Evolutionary conservation across 35 echinoderm and acorn worm genomes (phyloP).

Genomic region (Amphiura filiformis): DNA sequence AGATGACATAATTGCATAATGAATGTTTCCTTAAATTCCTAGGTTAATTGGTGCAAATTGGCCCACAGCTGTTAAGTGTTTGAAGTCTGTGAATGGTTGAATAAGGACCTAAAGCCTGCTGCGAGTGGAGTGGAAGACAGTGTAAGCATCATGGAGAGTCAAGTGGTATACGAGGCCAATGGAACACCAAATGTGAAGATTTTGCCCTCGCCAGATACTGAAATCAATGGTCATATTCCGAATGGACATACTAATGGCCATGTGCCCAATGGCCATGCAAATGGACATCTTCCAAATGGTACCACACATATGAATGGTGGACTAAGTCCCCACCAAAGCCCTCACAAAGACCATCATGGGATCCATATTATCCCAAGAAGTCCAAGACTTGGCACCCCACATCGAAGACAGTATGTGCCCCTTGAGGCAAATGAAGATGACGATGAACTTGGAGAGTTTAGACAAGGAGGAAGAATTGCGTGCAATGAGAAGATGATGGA

Average conservation of each 20-base stretch:
- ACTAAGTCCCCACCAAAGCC: too few relatives aligned
- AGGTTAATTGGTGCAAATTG: not conserved
- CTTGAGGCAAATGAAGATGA: not conserved
- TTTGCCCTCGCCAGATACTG: not conserved
- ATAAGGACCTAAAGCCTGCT: not conserved
- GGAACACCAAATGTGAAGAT: not conserved
- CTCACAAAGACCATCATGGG: not conserved
- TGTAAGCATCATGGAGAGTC: not conserved
- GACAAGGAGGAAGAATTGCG: not conserved
- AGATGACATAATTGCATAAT: not conserved
- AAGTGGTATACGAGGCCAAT: not conserved
- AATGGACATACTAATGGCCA: not conserved
- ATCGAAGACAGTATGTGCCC: not conserved
- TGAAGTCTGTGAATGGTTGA: not conserved
- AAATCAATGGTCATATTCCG: not conserved
- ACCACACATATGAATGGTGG: too few relatives aligned
- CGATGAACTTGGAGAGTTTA: not conserved
- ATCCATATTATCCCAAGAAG: not conserved
- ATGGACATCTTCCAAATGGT: not conserved
- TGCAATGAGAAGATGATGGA: not conserved
- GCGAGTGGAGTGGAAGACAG: not conserved
- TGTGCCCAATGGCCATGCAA: not conserved
- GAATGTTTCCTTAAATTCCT: not conserved
- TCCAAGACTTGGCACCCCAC: not conserved
- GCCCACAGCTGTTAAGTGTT: not conserved